These are phyloP conservation scores for Apteryx owenii DNA, from an alignment of 2,113 vertebrate species.

Conservation along the genomic window DNA sequence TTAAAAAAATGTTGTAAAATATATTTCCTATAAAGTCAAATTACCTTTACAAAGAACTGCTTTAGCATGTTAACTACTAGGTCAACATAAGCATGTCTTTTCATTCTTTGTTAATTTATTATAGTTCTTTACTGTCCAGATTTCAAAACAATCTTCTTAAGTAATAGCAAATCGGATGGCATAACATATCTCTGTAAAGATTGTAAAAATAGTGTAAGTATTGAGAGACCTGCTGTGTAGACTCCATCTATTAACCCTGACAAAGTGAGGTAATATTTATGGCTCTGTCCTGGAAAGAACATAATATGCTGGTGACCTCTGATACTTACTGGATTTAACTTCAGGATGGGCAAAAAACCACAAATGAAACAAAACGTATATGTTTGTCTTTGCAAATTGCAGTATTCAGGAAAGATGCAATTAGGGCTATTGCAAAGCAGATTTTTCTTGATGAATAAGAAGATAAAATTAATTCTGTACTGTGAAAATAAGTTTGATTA, in stretches of 20 bases:
- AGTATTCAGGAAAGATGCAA: not conserved
- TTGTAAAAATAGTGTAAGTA: not conserved
- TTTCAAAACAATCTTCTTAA: not conserved
- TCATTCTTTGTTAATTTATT: not conserved
- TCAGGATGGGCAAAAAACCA: not conserved
- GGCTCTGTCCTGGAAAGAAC: not conserved
- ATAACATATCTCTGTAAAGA: not conserved
- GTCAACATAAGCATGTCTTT: not conserved
- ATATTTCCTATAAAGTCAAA: not conserved
- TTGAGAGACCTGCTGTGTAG: not conserved
- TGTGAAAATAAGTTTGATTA: not conserved
- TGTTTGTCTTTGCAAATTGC: not conserved
- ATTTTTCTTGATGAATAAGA: not conserved
- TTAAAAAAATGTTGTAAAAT: not conserved
- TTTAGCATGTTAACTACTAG: not conserved
- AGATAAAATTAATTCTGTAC: not conserved
- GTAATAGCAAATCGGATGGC: not conserved
- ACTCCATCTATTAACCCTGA: not conserved
- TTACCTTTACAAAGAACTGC: not conserved
- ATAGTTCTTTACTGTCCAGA: not conserved
- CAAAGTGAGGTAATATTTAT: not conserved
- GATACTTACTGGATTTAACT: not conserved
- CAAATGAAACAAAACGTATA: fast-evolving
- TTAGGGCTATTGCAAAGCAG: not conserved
- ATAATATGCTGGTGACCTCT: not conserved